Evolutionary conservation across 1,140 invertebrate species (phyloP).

Genomic region (Brachionus rubens): DNA sequence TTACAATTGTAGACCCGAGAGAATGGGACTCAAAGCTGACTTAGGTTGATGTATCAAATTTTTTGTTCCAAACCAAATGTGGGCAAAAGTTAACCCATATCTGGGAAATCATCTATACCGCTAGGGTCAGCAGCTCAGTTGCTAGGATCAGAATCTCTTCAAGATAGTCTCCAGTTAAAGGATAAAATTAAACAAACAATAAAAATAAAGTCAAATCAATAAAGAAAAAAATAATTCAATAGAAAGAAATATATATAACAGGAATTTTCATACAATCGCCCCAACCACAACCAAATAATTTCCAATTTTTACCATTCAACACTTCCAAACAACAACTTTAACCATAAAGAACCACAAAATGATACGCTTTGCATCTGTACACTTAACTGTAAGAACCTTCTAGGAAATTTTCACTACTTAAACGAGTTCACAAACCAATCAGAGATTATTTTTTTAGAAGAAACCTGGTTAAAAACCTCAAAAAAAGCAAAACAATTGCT

Average conservation of each 20-base stretch:
- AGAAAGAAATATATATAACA: neutral
- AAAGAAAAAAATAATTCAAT: neutral
- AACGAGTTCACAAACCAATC: neutral
- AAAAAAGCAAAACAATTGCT: slow-evolving; percentile 3
- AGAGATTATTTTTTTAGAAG: neutral
- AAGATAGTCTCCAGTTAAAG: too few species aligned
- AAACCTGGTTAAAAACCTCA: slow-evolving; percentile 38
- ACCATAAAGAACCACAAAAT: neutral
- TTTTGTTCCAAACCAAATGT: too few species aligned
- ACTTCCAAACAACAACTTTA: neutral
- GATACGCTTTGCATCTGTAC: neutral
- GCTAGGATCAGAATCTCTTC: too few species aligned
- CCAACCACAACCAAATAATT: neutral
- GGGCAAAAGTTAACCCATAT: too few species aligned
- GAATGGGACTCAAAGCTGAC: too few species aligned
- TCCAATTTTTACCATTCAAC: neutral
- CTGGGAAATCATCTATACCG: too few species aligned
- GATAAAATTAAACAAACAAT: too few species aligned
- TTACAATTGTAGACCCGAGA: too few species aligned
- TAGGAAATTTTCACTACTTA: neutral
- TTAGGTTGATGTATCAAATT: too few species aligned
- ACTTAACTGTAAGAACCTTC: slow-evolving; percentile 9
- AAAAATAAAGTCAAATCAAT: neutral
- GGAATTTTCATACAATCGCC: neutral
- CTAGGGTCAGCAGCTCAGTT: too few species aligned